Evolutionary conservation across 1,140 invertebrate species (phyloP).

Genomic region (Medauroidea extradentata): DNA sequence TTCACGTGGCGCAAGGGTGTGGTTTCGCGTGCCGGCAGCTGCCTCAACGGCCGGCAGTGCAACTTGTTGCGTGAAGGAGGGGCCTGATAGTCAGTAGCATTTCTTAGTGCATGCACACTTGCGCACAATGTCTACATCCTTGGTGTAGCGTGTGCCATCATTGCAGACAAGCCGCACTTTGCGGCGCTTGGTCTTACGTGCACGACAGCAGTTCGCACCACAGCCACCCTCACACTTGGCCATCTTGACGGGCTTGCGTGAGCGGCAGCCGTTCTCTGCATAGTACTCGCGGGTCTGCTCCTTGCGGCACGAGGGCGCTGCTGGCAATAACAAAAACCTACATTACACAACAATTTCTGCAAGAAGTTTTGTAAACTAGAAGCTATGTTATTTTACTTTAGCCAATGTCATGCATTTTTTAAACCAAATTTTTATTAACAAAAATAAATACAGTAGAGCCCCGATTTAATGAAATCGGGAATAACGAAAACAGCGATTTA

Average conservation of each 20-base stretch:
- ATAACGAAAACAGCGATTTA: no score
- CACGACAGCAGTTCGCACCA: constrained; percentile 75
- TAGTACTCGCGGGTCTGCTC: constrained; percentile 86
- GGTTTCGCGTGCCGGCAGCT: not conserved
- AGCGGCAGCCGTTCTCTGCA: constrained; percentile 83
- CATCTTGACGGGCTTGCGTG: constrained; percentile 81
- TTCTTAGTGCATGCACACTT: constrained; percentile 87
- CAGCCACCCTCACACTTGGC: constrained; percentile 75
- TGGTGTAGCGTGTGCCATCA: constrained; percentile 88
- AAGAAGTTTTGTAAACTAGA: no score
- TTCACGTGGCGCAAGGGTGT: no score
- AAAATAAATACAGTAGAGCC: no score
- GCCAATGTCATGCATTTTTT: no score
- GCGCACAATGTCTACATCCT: constrained; percentile 92
- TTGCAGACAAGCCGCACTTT: constrained; percentile 90
- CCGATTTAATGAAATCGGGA: no score
- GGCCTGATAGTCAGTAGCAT: constrained; percentile 57
- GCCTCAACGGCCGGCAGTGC: not conserved
- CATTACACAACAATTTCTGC: not conserved
- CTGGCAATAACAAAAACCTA: constrained; percentile 22
- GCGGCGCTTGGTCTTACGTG: constrained; percentile 84
- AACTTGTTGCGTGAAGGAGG: constrained; percentile 21
- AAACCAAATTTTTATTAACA: no score
- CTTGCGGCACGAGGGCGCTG: constrained; percentile 78
- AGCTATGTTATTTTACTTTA: no score